Percentiles rank a stretch among this genome's conserved stretches.
Conservation (phyloP, 1,140 invertebrate species). For the Heliconius melpomene region DNA sequence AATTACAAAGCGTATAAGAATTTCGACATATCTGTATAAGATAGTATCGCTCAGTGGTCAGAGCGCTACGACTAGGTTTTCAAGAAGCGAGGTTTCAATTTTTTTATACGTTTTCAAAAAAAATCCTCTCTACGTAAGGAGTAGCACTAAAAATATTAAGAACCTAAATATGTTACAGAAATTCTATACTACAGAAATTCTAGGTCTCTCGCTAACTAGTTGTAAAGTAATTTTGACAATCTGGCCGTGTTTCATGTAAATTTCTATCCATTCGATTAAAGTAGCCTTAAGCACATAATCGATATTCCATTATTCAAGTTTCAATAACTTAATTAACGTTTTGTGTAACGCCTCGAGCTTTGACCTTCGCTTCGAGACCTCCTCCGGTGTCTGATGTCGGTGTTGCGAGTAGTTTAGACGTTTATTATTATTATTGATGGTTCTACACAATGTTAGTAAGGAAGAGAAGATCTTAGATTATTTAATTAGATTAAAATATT, state of each 20-base stretch:
- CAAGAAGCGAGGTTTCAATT: no score
- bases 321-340: slow-evolving; percentile 12
- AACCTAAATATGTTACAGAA: neutral
- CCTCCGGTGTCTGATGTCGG: neutral
- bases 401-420: neutral
- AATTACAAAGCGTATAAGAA: no score
- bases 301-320: slow-evolving; percentile 11
- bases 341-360: slow-evolving; percentile 4
- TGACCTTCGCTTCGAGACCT: neutral
- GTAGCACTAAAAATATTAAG: no score
- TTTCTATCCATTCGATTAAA: neutral
- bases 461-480: no score
- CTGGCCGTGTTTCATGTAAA: slow-evolving; percentile 7
- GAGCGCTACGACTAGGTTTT: no score
- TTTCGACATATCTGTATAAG: no score
- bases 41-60: no score
- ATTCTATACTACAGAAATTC: neutral
- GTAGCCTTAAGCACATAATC: slow-evolving; percentile 10
- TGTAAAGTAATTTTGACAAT: slow-evolving; percentile 1
- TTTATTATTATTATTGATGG: neutral
- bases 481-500: no score
- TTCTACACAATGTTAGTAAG: no score
- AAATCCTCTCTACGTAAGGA: no score
- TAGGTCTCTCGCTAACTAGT: neutral
- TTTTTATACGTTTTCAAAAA: no score